Evolutionary conservation across 2,113 vertebrate genomes (phyloP).

Genomic region (Gymnarchus niloticus): DNA sequence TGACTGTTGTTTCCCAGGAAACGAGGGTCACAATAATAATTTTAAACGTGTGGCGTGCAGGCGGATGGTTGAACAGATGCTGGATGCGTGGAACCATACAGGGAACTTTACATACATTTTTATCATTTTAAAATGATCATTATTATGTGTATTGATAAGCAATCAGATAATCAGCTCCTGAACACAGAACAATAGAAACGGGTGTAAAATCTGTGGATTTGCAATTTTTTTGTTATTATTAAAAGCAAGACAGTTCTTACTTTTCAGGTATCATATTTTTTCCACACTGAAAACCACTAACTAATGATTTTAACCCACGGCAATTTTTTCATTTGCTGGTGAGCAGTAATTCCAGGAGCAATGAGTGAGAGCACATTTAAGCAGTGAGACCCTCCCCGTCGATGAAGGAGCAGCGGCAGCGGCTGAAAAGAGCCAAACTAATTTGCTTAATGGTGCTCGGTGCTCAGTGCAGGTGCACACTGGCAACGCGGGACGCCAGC

Average conservation of each 20-base stretch:
- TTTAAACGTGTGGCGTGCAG: conserved; percentile 8
- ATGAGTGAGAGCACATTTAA: background rate
- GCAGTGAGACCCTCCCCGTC: background rate
- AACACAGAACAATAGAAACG: background rate
- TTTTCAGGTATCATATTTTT: background rate
- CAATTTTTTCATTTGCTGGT: background rate
- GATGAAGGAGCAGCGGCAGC: background rate
- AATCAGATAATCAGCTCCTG: background rate
- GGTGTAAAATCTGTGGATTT: background rate
- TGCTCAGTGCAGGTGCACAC: background rate
- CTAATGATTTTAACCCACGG: background rate
- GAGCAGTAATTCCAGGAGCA: conserved; percentile 1
- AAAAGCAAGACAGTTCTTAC: background rate
- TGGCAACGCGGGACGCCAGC: background rate
- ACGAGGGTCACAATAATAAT: conserved; percentile 29
- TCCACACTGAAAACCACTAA: background rate
- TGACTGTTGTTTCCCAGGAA: conserved; percentile 39
- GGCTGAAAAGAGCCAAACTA: background rate
- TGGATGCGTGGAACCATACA: background rate
- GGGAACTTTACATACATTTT: background rate
- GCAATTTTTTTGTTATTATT: background rate
- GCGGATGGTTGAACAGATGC: background rate
- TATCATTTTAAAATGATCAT: background rate
- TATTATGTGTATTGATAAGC: background rate
- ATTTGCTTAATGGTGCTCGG: conserved; percentile 21